Conservation (phyloP, 1,140 invertebrate genomes). For the Atta cephalotes region DNA sequence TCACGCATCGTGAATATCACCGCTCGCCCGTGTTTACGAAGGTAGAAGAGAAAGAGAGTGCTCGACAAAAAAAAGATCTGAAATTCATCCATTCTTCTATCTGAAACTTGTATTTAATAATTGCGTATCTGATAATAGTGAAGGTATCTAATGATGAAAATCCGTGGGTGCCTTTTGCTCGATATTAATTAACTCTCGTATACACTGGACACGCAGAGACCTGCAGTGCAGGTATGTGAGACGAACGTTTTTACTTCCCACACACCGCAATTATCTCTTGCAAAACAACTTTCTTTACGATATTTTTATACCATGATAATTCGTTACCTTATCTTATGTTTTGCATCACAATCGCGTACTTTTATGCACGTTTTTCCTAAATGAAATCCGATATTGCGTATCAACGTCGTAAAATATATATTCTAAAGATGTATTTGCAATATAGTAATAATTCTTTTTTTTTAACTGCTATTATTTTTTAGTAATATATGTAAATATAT, state of each 20-base stretch:
- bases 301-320: slow-evolving; percentile 44
- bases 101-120: neutral
- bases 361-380: neutral
- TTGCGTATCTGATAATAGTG: neutral
- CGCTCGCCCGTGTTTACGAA: neutral
- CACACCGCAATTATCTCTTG: slow-evolving; percentile 58
- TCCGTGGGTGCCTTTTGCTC: neutral
- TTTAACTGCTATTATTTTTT: neutral
- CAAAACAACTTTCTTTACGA: slow-evolving; percentile 56
- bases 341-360: slow-evolving; percentile 24
- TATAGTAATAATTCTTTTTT: neutral
- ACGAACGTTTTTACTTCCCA: slow-evolving; percentile 51
- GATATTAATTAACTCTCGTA: slow-evolving; percentile 41
- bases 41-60: neutral
- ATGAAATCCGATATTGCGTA: slow-evolving; percentile 9
- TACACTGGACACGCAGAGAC: neutral
- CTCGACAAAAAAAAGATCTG: too few relatives aligned
- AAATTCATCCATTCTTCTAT: neutral
- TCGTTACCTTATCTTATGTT: slow-evolving; percentile 48
- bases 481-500: neutral
- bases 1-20: neutral
- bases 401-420: neutral
- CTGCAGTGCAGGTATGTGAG: slow-evolving; percentile 20
- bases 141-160: slow-evolving; percentile 12
- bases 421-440: neutral